phyloP scores from a whole-genome alignment of 2,113 vertebrate species.

The Lonchura striata region DNA sequence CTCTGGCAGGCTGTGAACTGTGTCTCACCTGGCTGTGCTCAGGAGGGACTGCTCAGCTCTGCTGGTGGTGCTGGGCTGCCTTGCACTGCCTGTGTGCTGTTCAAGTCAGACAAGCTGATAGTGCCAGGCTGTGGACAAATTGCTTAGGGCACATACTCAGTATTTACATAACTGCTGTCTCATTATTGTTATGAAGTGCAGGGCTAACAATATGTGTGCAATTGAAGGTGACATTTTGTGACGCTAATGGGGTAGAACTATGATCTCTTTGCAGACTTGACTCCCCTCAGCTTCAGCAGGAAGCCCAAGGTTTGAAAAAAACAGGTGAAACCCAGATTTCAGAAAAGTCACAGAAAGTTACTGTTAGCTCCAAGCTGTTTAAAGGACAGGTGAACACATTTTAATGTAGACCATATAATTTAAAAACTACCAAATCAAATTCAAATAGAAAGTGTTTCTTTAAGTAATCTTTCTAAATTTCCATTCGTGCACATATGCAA shows the following conservation, averaged over 20 bases:
- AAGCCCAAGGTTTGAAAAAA: neutral
- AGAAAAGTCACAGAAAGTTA: neutral
- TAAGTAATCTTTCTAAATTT: neutral
- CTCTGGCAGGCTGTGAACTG: neutral
- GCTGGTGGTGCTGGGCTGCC: neutral
- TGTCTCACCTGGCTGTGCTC: slow-evolving; percentile 1
- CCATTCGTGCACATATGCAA: neutral
- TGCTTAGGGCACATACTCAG: slow-evolving; percentile 54
- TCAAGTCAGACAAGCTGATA: slow-evolving; percentile 39
- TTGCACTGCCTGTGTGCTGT: neutral
- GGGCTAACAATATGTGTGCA: slow-evolving; percentile 43
- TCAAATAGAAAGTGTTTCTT: neutral
- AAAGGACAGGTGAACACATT: neutral
- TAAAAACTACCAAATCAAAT: neutral
- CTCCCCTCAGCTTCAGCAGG: neutral
- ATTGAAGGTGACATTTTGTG: slow-evolving; percentile 69
- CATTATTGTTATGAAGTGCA: slow-evolving; percentile 66
- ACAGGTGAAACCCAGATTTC: neutral
- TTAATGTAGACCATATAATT: neutral
- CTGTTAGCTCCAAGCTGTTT: neutral
- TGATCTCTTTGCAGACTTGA: slow-evolving; percentile 32
- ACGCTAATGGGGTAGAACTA: slow-evolving; percentile 55
- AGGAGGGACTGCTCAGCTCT: neutral
- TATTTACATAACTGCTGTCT: slow-evolving; percentile 72
- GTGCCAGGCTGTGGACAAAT: slow-evolving; percentile 66